Percentiles rank a stretch among this genome's conserved stretches.
phyloP scores from a whole-genome alignment of 2,888 invertebrate genomes.

The Alsophila aescularia region DNA sequence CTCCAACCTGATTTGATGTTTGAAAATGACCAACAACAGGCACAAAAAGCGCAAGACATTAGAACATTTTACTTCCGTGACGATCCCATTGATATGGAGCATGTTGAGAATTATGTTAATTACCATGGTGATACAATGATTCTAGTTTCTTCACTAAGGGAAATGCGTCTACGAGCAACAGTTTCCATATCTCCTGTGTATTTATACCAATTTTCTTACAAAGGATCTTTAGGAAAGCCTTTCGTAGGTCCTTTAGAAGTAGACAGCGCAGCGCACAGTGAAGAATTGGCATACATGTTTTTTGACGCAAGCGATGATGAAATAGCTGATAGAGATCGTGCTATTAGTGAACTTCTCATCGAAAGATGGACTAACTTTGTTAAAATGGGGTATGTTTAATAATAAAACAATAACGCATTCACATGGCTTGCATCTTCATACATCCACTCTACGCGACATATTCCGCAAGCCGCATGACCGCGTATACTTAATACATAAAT shows the following conservation, averaged over 20 bases:
- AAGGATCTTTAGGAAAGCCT: constrained; percentile 59
- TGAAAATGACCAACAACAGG: constrained; percentile 47
- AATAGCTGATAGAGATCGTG: constrained; percentile 48
- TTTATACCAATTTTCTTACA: constrained; percentile 75
- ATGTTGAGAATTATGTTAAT: constrained; percentile 51
- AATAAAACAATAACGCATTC: background rate
- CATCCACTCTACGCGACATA: too few species aligned
- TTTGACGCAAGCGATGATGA: constrained; percentile 38
- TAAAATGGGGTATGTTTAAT: constrained; percentile 62
- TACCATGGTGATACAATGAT: constrained; percentile 77
- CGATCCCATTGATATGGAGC: constrained; percentile 43
- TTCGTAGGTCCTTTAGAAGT: constrained; percentile 58
- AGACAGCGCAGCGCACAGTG: constrained; percentile 64
- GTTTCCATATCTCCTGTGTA: constrained; percentile 50
- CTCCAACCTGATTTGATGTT: constrained; percentile 69
- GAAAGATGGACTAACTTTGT: constrained; percentile 77
- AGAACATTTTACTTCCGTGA: constrained; percentile 59
- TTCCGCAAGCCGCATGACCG: too few species aligned
- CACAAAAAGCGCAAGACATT: constrained; percentile 49
- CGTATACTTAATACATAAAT: too few species aligned
- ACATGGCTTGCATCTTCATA: too few species aligned
- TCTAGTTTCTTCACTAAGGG: constrained; percentile 66
- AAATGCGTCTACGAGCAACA: constrained; percentile 55
- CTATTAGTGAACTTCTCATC: constrained; percentile 60
- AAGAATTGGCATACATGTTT: constrained; percentile 72